phyloP scores from a whole-genome alignment of 2,888 invertebrate species.

The Syrphus vitripennis region DNA sequence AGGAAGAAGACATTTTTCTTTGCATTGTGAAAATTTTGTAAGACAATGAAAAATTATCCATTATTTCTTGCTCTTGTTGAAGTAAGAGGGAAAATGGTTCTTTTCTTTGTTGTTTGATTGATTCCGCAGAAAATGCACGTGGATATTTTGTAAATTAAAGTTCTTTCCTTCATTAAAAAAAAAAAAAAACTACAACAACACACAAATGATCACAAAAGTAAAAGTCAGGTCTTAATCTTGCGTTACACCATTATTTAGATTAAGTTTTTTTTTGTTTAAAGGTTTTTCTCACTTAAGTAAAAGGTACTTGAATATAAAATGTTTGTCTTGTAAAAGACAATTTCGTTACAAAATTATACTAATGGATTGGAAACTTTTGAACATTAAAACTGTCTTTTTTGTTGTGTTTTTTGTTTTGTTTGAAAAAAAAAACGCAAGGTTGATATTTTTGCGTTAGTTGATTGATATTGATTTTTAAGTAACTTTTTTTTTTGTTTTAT shows the following conservation, averaged over 20 bases:
- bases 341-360: neutral
- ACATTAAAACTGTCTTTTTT: neutral
- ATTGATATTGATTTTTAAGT: neutral
- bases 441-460: neutral
- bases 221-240: neutral
- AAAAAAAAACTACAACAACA: neutral
- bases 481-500: neutral
- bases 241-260: conserved; percentile 29
- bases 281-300: conserved; percentile 11
- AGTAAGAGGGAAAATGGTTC: neutral
- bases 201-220: neutral
- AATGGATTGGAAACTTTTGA: neutral
- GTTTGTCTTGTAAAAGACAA: neutral
- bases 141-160: conserved; percentile 31
- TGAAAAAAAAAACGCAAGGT: neutral
- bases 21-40: conserved; percentile 9
- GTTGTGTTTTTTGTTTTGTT: neutral
- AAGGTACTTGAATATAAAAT: neutral
- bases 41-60: conserved; percentile 51
- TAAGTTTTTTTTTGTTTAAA: conserved; percentile 15
- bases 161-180: conserved; percentile 11
- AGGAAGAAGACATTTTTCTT: conserved; percentile 17
- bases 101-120: conserved; percentile 44
- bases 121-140: conserved; percentile 38
- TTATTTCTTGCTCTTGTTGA: conserved; percentile 8